Evolutionary conservation across 1,140 invertebrate genomes (phyloP).

Genomic region (Caerostris darwini): DNA sequence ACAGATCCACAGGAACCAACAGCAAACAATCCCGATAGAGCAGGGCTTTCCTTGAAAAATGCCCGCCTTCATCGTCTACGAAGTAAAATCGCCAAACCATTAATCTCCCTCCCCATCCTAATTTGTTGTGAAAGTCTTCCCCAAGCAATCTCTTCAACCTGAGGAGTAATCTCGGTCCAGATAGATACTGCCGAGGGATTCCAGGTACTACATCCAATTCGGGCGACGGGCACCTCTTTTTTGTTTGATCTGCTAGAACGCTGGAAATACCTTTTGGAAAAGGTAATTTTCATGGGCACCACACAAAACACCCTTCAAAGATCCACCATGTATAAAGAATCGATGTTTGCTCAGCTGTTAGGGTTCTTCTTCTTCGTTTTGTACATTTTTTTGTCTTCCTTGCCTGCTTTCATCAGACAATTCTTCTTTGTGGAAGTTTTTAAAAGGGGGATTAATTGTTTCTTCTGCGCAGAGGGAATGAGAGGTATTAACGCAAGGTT

Average conservation of each 20-base stretch:
- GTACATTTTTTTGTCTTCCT: no score
- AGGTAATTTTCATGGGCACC: background rate
- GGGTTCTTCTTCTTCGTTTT: background rate
- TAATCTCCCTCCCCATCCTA: constrained; percentile 48
- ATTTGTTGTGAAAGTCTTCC: constrained; percentile 27
- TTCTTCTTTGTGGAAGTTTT: background rate
- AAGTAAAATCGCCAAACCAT: constrained; percentile 6
- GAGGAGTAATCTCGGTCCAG: constrained; percentile 36
- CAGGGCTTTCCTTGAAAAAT: constrained; percentile 16
- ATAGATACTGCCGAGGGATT: background rate
- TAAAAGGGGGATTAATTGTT: no score
- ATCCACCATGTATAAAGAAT: constrained; percentile 25
- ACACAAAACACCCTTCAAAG: background rate
- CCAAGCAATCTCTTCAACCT: background rate
- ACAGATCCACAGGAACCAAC: background rate
- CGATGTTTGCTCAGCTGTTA: constrained; percentile 67
- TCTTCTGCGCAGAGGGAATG: no score
- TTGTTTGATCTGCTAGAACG: constrained; percentile 21
- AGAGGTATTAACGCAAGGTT: no score
- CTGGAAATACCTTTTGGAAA: background rate
- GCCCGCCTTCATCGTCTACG: background rate
- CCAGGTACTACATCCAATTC: background rate
- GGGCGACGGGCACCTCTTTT: background rate
- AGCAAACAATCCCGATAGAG: background rate
- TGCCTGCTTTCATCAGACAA: no score